phyloP scores from a whole-genome alignment of 2,113 vertebrate species.

The Meles meles region DNA sequence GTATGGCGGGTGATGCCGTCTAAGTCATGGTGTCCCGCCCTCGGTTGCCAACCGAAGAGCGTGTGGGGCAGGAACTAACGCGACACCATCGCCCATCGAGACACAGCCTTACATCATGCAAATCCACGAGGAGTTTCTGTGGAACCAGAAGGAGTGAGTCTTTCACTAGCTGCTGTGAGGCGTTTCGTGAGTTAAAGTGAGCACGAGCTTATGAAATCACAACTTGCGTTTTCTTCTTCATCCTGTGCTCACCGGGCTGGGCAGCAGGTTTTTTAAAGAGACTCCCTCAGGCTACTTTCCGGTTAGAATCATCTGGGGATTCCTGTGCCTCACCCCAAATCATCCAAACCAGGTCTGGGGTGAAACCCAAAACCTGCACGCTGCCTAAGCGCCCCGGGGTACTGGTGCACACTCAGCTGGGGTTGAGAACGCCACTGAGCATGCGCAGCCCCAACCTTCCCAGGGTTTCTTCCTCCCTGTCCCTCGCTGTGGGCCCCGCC shows the following conservation, averaged over 20 bases:
- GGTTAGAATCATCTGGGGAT: not conserved
- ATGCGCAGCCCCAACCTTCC: fast-evolving
- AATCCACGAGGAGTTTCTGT: constrained; percentile 56
- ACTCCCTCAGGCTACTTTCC: not conserved
- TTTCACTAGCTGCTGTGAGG: not conserved
- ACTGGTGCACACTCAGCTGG: not conserved
- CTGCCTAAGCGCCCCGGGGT: not conserved
- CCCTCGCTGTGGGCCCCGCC: not conserved
- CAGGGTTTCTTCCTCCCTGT: not conserved
- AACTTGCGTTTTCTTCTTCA: not conserved
- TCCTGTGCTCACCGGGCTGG: not conserved
- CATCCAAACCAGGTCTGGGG: not conserved
- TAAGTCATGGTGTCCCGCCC: not conserved
- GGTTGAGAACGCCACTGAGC: fast-evolving
- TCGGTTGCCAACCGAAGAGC: not conserved
- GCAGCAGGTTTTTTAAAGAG: not conserved
- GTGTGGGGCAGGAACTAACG: not conserved
- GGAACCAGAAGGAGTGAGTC: constrained; percentile 49
- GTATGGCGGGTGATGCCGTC: not conserved
- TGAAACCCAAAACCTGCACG: not conserved
- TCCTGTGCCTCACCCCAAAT: not conserved
- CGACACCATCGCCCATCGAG: not conserved
- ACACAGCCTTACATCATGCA: constrained; percentile 9
- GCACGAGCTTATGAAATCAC: not conserved
- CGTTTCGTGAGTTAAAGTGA: not conserved